A percentile compares a stretch with the other conserved stretches of the same genome.
These are phyloP conservation scores for Acleris holmiana DNA, from an alignment of 2,888 invertebrate genomes.

Conservation along the genomic window DNA sequence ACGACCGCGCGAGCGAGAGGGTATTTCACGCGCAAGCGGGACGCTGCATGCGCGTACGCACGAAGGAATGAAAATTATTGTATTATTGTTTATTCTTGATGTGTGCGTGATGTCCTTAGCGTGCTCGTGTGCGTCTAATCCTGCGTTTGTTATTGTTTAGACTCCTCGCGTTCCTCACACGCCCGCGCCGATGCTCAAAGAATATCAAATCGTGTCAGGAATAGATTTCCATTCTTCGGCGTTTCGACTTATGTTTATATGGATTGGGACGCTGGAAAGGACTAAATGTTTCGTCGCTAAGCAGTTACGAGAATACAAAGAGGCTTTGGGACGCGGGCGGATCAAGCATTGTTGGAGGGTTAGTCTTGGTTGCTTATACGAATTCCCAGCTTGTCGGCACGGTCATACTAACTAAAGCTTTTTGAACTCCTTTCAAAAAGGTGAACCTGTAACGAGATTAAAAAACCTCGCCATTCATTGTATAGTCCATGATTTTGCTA, in stretches of 20 bases:
- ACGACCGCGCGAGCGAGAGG: constrained; percentile 71
- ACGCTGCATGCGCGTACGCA: constrained; percentile 80
- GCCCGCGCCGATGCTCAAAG: constrained; percentile 51
- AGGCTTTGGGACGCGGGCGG: constrained; percentile 52
- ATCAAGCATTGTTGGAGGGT: constrained; percentile 63
- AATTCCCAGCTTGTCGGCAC: constrained; percentile 69
- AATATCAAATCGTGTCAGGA: constrained; percentile 56
- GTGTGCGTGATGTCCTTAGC: constrained; percentile 51
- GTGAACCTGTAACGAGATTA: constrained; percentile 5
- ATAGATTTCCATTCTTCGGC: constrained; percentile 44
- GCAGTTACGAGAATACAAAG: constrained; percentile 34
- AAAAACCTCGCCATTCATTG: constrained; percentile 2
- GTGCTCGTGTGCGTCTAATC: constrained; percentile 62
- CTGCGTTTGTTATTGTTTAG: constrained; percentile 66
- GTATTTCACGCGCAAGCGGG: constrained; percentile 60
- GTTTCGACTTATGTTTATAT: constrained; percentile 32
- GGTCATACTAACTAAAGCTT: constrained; percentile 46
- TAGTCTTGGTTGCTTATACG: constrained; percentile 64
- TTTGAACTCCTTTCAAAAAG: constrained; percentile 14
- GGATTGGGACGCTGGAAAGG: constrained; percentile 23
- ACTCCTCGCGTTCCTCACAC: constrained; percentile 46
- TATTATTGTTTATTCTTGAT: constrained; percentile 72
- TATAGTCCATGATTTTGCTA: neutral
- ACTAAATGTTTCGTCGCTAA: constrained; percentile 34
- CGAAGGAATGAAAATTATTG: constrained; percentile 81